phyloP scores from a whole-genome alignment of 2,888 invertebrate genomes.

The Hoplodrina blanda region DNA sequence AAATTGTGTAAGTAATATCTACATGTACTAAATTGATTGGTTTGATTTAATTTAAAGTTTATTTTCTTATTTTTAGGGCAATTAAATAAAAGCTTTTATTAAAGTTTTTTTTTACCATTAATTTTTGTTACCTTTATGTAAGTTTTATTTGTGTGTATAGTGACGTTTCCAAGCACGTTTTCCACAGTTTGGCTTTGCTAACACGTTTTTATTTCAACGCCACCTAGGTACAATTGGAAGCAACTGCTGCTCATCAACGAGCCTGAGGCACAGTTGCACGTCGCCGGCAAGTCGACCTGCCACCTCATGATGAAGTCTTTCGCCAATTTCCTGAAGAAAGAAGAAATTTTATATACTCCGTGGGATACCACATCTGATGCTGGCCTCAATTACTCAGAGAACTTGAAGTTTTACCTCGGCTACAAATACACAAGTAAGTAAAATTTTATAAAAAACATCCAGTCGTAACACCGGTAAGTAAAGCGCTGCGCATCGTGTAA shows the following conservation, averaged over 20 bases:
- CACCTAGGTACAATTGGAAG: slow-evolving; percentile 92
- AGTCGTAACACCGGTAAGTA: slow-evolving; percentile 54
- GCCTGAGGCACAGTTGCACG: slow-evolving; percentile 92
- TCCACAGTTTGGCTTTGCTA: slow-evolving; percentile 82
- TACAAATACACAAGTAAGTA: slow-evolving; percentile 93
- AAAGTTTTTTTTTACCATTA: no score
- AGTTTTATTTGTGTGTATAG: slow-evolving; percentile 26
- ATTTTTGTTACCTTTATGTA: not conserved
- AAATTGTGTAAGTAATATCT: no score
- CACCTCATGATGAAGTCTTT: slow-evolving; percentile 94
- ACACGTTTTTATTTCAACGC: slow-evolving; percentile 82
- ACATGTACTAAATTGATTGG: no score
- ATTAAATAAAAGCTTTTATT: no score
- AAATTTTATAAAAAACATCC: slow-evolving; percentile 20
- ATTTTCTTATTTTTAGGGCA: no score
- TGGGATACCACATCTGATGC: slow-evolving; percentile 92
- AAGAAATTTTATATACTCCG: slow-evolving; percentile 87
- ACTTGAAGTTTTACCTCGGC: slow-evolving; percentile 92
- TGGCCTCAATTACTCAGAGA: slow-evolving; percentile 90
- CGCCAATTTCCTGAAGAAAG: slow-evolving; percentile 90
- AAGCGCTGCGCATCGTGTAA: not conserved
- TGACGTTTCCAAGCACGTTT: slow-evolving; percentile 67
- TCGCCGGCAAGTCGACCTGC: slow-evolving; percentile 93
- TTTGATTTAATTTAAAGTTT: no score
- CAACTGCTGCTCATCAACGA: slow-evolving; percentile 94